Evolutionary conservation across 2,888 invertebrate species (phyloP), one percentile per base, ranked within the genome.

Genomic region (Tortricodes alternella): DNA sequence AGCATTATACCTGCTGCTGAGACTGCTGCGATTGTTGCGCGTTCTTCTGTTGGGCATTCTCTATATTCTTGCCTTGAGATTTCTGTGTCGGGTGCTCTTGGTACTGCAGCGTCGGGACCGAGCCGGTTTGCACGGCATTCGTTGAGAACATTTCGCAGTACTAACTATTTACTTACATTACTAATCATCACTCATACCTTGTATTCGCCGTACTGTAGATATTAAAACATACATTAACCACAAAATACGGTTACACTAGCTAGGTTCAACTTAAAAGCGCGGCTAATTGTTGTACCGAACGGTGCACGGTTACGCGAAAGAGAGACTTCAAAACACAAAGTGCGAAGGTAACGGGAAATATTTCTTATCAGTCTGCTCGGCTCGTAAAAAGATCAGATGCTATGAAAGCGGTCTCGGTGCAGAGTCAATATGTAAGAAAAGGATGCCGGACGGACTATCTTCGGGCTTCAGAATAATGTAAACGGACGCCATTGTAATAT

Each of bases 101-200:
- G 76, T 94, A 94, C 76, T 94, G 94, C 62, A 94, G 92, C 48
- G 91, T 91, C 66, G 93, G 92, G 69, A 93, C 93, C 55, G 92
- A 86, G 65, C 92, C 92, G 80, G 92, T 87, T 77, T 92, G 92
- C 63, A 93, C 92, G 37, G 92, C 80, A 74, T 93, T 93, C 62
- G 92, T 92, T 38, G 93, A 92, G 71, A 93, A 93, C 91, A 93
- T 93, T 61, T 80, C 85, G 68, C 60, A 67, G 65, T 51, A 67
- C 53, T 64, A 52, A 59, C 60, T 61, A 65, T 66, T 64, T 63
- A 62, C 61, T 59, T 57, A 61, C 55, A 56, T 56, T 60, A 58
- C 58, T 52, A 55, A 46, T 58, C 38, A 53, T 53, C 46, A 60
- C 58, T 56, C 34, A 53, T 53, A 49, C 46, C 48, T 52, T 55